Evolutionary conservation across 2,113 vertebrate species (phyloP).

Genomic region (Forbesichthys papilliferus): DNA sequence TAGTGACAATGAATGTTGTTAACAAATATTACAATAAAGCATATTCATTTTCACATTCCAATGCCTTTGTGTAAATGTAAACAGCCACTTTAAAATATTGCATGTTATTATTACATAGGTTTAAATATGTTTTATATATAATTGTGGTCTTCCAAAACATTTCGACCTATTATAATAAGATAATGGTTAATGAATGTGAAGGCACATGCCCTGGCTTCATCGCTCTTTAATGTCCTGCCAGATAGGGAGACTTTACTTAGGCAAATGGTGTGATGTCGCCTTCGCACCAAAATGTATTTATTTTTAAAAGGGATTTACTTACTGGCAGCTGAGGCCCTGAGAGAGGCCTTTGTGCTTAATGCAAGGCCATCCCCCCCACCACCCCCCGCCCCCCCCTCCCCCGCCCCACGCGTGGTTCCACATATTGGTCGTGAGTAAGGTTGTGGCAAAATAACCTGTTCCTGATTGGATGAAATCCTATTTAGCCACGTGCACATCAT

Average conservation of each 20-base stretch:
- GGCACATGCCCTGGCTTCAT: constrained; percentile 13
- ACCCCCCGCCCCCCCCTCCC: neutral
- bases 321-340: constrained; percentile 57
- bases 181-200: neutral
- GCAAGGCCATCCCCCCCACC: constrained; percentile 35
- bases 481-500: too few species aligned
- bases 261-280: constrained; percentile 54
- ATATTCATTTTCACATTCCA: neutral
- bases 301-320: constrained; percentile 39
- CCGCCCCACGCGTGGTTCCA: too few species aligned
- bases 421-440: too few species aligned
- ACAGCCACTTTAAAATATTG: neutral
- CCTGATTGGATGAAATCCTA: too few species aligned
- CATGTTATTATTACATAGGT: neutral
- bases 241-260: constrained; percentile 30
- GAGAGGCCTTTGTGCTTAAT: constrained; percentile 71
- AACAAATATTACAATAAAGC: neutral
- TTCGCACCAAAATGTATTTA: constrained; percentile 51
- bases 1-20: neutral
- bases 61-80: constrained; percentile 1
- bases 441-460: too few species aligned
- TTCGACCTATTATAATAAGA: neutral
- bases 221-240: constrained; percentile 24
- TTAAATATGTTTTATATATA: neutral
- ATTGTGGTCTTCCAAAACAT: too few species aligned